Conservation (phyloP, 2,113 vertebrate genomes). For the Casuarius casuarius region DNA sequence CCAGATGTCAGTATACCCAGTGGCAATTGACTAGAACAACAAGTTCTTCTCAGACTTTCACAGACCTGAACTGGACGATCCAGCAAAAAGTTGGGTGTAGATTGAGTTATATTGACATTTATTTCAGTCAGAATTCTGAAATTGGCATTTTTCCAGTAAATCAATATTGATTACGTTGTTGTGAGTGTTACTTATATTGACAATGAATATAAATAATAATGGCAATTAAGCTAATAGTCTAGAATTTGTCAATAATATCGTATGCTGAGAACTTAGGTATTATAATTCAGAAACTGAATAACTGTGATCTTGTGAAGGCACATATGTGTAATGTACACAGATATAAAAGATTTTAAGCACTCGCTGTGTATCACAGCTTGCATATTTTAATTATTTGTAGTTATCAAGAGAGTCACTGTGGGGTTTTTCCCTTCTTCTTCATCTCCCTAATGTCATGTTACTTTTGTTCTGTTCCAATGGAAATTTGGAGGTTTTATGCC, state of each 20-base stretch:
- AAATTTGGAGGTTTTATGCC: neutral
- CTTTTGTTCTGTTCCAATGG: neutral
- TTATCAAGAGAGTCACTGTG: neutral
- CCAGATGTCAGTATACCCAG: neutral
- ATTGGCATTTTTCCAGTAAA: neutral
- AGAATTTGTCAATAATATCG: neutral
- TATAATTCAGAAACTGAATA: neutral
- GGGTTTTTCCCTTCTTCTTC: neutral
- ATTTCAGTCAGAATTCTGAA: neutral
- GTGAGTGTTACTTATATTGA: neutral
- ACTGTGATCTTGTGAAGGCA: neutral
- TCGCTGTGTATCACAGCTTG: neutral
- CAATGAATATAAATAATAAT: neutral
- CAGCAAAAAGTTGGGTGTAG: neutral
- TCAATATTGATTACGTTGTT: neutral
- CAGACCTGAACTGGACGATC: neutral
- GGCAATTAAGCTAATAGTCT: neutral
- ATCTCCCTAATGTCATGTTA: neutral
- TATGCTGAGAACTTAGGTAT: neutral
- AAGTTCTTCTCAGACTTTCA: neutral
- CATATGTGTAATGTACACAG: neutral
- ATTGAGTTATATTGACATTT: neutral
- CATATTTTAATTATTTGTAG: neutral
- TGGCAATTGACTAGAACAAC: slow-evolving; percentile 27
- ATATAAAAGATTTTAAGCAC: neutral